Evolutionary conservation across 92 coral and sea anemone genomes (phyloP).

Genomic region (Umimayanthus chanpuru): DNA sequence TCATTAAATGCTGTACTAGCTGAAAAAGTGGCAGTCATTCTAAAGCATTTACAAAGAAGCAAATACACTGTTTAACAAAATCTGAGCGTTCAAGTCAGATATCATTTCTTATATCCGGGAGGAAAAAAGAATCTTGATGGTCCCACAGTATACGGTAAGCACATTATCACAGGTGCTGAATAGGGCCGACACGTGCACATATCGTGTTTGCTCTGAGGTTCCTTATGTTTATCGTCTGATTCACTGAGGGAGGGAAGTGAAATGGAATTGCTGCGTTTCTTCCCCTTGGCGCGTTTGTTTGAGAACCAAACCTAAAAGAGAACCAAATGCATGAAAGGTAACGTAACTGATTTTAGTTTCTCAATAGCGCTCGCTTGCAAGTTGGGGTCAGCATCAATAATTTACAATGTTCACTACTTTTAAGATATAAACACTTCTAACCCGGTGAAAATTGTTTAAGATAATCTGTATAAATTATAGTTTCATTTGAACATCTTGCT

Average conservation of each 20-base stretch:
- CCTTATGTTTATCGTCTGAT: background rate
- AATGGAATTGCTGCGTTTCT: background rate
- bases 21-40: too few species aligned
- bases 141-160: conserved; percentile 17
- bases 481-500: background rate
- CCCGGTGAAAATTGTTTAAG: background rate
- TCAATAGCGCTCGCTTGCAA: too few species aligned
- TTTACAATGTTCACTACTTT: too few species aligned
- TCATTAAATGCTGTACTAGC: too few species aligned
- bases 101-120: conserved; percentile 17
- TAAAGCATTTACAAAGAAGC: too few species aligned
- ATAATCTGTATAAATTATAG: background rate
- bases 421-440: too few species aligned
- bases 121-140: conserved; percentile 25
- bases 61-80: too few species aligned
- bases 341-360: too few species aligned
- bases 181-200: conserved; percentile 1
- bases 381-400: too few species aligned
- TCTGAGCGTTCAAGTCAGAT: too few species aligned
- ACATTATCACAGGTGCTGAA: conserved; percentile 27
- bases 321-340: background rate
- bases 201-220: background rate
- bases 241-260: conserved; percentile 6
- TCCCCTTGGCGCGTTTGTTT: conserved; percentile 31
- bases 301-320: conserved; percentile 45